Evolutionary conservation across 2,113 vertebrate genomes (phyloP), one percentile per base, ranked within the genome.

Genomic region (Orientallactaga bullata): DNA sequence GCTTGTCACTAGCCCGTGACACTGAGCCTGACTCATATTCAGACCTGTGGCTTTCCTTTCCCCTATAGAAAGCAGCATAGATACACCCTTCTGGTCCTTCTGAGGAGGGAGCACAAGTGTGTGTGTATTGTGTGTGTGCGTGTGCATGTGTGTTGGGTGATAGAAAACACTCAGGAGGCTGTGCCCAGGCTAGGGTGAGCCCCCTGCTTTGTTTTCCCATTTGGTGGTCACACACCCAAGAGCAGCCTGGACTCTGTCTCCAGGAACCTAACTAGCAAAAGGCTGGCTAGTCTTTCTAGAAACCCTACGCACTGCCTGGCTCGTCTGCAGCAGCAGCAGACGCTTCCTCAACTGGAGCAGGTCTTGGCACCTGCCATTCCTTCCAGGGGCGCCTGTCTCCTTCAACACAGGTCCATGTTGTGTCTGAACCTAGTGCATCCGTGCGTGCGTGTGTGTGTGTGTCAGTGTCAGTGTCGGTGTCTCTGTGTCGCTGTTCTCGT

Each of bases 361-460:
- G 96, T 55, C 88, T 11, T 12, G n/a, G 2, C 8, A 2, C 81
- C 78, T 88, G 55, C 86, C 55, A 55, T 55, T n/a, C 78, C 89
- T 42, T 55, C 82, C 77, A 6, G 80, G 93, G 94, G 73, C 93
- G 71, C 96, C 97, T 89, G 96, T 72, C 93, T 89, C 93, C 93
- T 32, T n/a, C 61, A 13, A 42, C 23, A 37, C 93, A 69, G 95
- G 93, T 86, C 82, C 42, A 0, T 20, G 21, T 86, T 12, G 89
- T 78, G 94, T 94, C 12, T 16, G 95, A 88, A 37, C 82, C 87
- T 78, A 13, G 95, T 94, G 97, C 95, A 37, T 91, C 92, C 4
- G 90, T 90, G 91, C 86, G 95, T n/a, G 82, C 95, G 92, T 61
- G 93, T 95, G 55, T 55, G 6, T 55, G 55, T 55, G 85, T 95